Percentiles rank a stretch among this genome's conserved stretches.
Evolutionary conservation across 2,797 vertebrate genomes (phyloP).

Genomic region (Columba guinea): DNA sequence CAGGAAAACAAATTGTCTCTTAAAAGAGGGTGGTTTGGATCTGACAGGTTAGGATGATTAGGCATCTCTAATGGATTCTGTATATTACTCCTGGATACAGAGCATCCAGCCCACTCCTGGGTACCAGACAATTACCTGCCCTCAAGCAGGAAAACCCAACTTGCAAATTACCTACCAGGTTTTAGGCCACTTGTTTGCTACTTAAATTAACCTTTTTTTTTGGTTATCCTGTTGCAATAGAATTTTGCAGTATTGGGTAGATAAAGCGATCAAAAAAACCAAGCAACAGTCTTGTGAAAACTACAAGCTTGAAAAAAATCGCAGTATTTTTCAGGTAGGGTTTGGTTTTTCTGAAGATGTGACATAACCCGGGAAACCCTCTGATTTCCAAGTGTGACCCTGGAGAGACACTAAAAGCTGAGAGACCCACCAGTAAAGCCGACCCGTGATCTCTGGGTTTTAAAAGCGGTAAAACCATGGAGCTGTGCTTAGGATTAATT

Average conservation of each 20-base stretch:
- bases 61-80: conserved; percentile 62
- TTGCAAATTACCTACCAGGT: neutral
- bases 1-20: conserved; percentile 75
- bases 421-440: neutral
- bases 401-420: neutral
- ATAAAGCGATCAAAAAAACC: neutral
- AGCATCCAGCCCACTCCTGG: neutral
- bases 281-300: neutral
- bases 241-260: neutral
- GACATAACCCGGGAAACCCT: neutral
- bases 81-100: conserved; percentile 17
- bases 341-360: neutral
- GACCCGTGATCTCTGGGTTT: neutral
- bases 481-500: neutral
- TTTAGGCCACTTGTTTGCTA: neutral
- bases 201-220: neutral
- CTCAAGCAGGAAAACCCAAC: neutral
- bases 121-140: neutral
- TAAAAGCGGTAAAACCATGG: neutral
- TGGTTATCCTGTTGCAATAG: neutral
- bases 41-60: conserved; percentile 71
- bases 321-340: neutral
- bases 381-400: neutral
- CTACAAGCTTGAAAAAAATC: neutral
- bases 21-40: conserved; percentile 72